Evolutionary conservation across 2,797 vertebrate genomes (phyloP).

Genomic region (Ctenopoma kingsleyae): DNA sequence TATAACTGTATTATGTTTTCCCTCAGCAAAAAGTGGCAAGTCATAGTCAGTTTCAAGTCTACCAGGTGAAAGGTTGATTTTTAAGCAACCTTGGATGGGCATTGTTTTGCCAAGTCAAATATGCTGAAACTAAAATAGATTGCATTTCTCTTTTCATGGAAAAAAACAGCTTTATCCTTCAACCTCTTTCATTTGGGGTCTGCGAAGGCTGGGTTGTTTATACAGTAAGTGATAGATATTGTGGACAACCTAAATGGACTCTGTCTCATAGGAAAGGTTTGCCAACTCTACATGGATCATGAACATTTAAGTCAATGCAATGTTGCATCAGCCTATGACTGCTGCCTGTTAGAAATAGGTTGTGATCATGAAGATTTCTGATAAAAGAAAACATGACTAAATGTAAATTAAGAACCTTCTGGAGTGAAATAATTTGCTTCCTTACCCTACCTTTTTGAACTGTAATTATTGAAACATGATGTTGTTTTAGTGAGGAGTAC

Average conservation of each 20-base stretch:
- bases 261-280: constrained; percentile 27
- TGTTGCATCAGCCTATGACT: constrained; percentile 11
- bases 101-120: constrained; percentile 56
- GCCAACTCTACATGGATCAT: constrained; percentile 43
- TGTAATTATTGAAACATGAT: not conserved
- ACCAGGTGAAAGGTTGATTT: constrained; percentile 46
- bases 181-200: constrained; percentile 24
- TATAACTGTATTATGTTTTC: not conserved
- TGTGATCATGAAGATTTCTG: constrained; percentile 22
- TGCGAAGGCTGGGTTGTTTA: constrained; percentile 46
- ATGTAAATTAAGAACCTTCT: not conserved
- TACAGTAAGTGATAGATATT: constrained; percentile 48
- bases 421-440: not conserved
- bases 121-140: constrained; percentile 41
- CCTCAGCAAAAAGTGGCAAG: not conserved
- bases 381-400: not conserved
- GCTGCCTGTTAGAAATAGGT: constrained; percentile 1
- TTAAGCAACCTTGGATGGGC: constrained; percentile 18
- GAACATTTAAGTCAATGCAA: constrained; percentile 18
- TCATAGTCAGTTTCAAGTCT: constrained; percentile 27
- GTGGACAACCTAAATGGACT: constrained; percentile 58
- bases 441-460: not conserved
- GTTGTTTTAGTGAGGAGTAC: not conserved
- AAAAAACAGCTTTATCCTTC: constrained; percentile 28
- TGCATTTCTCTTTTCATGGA: constrained; percentile 29